Conservation (phyloP, 2,113 vertebrate species). For the Ailuropoda melanoleuca region DNA sequence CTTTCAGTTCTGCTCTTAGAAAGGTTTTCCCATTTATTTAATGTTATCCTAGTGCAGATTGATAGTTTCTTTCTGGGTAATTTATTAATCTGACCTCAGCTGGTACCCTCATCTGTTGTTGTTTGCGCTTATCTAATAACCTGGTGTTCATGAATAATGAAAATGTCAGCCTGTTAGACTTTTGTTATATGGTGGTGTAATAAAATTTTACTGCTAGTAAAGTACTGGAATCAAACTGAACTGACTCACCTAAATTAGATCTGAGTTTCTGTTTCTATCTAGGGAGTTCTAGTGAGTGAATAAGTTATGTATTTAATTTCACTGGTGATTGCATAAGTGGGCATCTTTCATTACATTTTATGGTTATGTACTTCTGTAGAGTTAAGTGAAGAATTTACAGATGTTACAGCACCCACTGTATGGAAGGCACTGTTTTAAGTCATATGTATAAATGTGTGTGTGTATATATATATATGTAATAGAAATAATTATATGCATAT, state of each 20-base stretch:
- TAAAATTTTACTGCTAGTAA: constrained; percentile 52
- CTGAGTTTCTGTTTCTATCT: constrained; percentile 18
- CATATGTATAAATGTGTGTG: background rate
- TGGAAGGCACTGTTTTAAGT: background rate
- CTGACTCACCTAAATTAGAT: constrained; percentile 19
- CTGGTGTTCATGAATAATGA: background rate
- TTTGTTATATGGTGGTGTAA: constrained; percentile 1
- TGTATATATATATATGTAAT: background rate
- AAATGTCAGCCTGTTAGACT: background rate
- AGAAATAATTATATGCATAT: background rate
- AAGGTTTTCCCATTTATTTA: background rate
- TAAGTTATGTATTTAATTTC: constrained; percentile 29
- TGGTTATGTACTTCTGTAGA: background rate
- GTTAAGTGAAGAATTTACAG: background rate
- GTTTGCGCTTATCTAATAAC: background rate
- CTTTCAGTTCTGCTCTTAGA: background rate
- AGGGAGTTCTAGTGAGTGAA: background rate
- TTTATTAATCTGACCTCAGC: constrained; percentile 7
- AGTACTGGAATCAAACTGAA: constrained; percentile 36
- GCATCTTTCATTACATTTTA: background rate
- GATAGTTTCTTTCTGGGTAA: background rate
- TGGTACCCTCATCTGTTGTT: background rate
- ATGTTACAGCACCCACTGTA: background rate
- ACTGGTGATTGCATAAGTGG: background rate
- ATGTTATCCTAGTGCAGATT: background rate